Conservation (phyloP, 2,113 vertebrate species). For the Pseudois nayaur region DNA sequence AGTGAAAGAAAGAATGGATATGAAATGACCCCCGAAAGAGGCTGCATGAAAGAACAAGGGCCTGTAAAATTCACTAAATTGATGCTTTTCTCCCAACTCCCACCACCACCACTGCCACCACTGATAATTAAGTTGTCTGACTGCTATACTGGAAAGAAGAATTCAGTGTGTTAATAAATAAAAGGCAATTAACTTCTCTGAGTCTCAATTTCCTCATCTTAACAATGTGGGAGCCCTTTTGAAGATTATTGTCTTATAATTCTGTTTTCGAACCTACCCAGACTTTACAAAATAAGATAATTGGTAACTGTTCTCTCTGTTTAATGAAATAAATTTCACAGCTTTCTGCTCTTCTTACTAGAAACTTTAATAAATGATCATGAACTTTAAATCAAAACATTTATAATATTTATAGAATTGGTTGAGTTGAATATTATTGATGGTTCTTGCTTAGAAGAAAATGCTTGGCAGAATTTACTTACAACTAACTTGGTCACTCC, state of each 20-base stretch:
- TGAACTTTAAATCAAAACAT: slow-evolving; percentile 34
- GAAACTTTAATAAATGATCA: slow-evolving; percentile 3
- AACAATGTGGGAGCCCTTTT: background rate
- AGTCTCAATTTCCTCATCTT: background rate
- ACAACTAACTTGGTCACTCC: background rate
- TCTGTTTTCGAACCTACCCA: background rate
- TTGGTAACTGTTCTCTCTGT: background rate
- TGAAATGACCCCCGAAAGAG: background rate
- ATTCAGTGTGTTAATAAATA: slow-evolving; percentile 2
- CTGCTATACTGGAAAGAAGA: background rate
- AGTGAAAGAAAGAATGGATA: background rate
- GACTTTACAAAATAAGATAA: slow-evolving; percentile 37
- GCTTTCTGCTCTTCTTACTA: background rate
- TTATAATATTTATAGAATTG: background rate
- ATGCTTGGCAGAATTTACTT: slow-evolving; percentile 16
- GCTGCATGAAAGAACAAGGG: background rate
- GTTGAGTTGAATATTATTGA: background rate
- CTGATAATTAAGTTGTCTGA: background rate
- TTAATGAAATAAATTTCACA: slow-evolving; percentile 32
- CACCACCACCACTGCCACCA: no score
- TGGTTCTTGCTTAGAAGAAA: slow-evolving; percentile 26
- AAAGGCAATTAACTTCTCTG: background rate
- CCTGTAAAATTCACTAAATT: background rate
- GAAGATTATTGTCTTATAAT: slow-evolving; percentile 17
- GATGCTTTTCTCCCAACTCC: background rate